Conservation (phyloP, 2,797 vertebrate species). For the Champsocephalus gunnari region DNA sequence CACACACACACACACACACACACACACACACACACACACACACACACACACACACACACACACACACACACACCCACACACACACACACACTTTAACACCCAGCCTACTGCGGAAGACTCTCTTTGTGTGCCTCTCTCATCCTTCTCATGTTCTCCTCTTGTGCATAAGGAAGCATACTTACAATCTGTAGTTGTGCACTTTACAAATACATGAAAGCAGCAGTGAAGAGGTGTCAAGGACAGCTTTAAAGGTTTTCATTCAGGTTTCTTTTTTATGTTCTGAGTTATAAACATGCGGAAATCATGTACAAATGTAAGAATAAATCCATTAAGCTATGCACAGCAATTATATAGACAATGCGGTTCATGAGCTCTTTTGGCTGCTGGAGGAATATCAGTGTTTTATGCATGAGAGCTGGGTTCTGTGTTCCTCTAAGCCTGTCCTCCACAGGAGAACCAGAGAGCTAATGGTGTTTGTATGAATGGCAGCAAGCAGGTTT, state of each 20-base stretch:
- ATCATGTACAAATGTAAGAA: slow-evolving; percentile 18
- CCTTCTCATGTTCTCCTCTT: slow-evolving; percentile 39
- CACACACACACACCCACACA: slow-evolving; percentile 13
- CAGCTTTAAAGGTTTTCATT: slow-evolving; percentile 13
- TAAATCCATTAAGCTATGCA: slow-evolving; percentile 7
- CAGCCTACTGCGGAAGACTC: slow-evolving; percentile 52
- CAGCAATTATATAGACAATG: slow-evolving; percentile 19
- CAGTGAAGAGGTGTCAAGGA: slow-evolving; percentile 25
- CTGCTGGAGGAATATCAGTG: slow-evolving; percentile 30
- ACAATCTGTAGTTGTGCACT: slow-evolving; percentile 41
- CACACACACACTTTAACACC: slow-evolving; percentile 31
- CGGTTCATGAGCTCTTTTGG: slow-evolving; percentile 36
- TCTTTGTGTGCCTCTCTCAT: slow-evolving; percentile 52
- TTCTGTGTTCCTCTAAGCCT: slow-evolving; percentile 45
- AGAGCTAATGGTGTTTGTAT: slow-evolving; percentile 74
- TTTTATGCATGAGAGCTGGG: slow-evolving; percentile 52
- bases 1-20: slow-evolving; percentile 20
- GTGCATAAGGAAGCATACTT: slow-evolving; percentile 43
- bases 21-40: too few relatives aligned
- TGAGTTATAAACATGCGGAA: slow-evolving; percentile 5
- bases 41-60: too few relatives aligned
- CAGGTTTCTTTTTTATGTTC: background rate
- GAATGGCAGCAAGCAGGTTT: slow-evolving; percentile 71
- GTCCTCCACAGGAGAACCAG: slow-evolving; percentile 48
- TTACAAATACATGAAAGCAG: slow-evolving; percentile 57